Evolutionary conservation across 2,113 vertebrate genomes (phyloP).

Genomic region (Oenanthe melanoleuca): DNA sequence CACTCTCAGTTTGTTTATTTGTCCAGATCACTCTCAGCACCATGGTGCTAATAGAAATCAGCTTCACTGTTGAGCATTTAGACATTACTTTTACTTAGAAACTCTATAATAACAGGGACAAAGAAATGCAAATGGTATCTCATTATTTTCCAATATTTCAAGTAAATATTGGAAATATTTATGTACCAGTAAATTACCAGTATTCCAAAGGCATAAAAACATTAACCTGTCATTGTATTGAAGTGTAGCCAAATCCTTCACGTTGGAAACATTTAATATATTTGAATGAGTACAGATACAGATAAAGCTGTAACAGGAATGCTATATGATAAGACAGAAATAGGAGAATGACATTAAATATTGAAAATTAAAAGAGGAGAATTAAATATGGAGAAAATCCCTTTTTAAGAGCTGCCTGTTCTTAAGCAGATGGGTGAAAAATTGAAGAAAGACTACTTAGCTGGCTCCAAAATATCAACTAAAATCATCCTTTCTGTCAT

Average conservation of each 20-base stretch:
- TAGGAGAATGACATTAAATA: background rate
- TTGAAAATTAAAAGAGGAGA: background rate
- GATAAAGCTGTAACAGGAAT: background rate
- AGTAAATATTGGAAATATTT: background rate
- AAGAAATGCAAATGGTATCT: background rate
- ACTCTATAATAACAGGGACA: background rate
- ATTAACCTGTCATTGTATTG: background rate
- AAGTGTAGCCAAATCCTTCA: background rate
- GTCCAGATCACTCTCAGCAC: background rate
- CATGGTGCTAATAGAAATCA: rapidly evolving
- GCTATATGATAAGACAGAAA: background rate
- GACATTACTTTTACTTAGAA: background rate
- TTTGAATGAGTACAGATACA: background rate
- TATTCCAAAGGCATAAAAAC: background rate
- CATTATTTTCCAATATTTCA: background rate
- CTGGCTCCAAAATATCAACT: background rate
- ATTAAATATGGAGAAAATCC: background rate
- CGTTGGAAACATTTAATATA: background rate
- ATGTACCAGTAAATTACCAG: background rate
- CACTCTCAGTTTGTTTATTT: background rate
- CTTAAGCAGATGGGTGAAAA: background rate
- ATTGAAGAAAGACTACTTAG: background rate
- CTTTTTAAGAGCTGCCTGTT: background rate
- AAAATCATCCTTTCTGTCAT: background rate
- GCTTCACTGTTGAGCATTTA: background rate